A percentile compares a stretch with the other conserved stretches of the same genome.
phyloP scores from a whole-genome alignment of 2,113 vertebrate genomes.

The Mesitornis unicolor region DNA sequence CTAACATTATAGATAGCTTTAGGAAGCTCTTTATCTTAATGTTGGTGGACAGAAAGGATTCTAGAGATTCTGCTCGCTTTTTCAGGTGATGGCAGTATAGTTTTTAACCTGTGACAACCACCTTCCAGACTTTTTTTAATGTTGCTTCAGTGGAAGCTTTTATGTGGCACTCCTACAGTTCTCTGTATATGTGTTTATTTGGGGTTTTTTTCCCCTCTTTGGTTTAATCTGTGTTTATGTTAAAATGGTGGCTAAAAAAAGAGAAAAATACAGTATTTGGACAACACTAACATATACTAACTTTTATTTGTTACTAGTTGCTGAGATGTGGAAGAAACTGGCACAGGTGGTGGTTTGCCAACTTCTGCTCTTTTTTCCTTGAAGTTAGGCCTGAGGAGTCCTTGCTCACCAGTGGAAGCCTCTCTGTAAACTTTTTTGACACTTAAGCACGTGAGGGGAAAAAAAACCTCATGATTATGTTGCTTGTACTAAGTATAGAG shows the following conservation, averaged over 20 bases:
- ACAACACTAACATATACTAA: background rate
- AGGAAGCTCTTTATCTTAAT: background rate
- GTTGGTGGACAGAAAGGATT: background rate
- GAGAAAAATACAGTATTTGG: background rate
- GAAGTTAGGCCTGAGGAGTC: background rate
- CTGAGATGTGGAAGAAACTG: background rate
- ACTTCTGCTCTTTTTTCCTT: background rate
- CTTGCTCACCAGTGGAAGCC: background rate
- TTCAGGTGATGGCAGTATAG: background rate
- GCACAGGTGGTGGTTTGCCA: background rate
- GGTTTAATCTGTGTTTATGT: background rate
- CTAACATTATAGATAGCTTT: background rate
- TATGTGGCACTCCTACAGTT: background rate
- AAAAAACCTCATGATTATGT: accelerated
- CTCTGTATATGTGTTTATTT: background rate
- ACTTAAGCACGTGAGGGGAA: background rate
- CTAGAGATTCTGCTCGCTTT: background rate
- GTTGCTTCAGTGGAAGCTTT: background rate
- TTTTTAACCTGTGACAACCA: background rate
- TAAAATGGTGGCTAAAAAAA: background rate
- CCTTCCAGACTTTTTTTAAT: background rate
- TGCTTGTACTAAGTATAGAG: background rate
- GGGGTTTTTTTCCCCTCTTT: background rate
- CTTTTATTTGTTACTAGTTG: background rate
- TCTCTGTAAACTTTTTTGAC: background rate